Evolutionary conservation across 1,140 invertebrate genomes (phyloP).

Genomic region (Drosophila asahinai): DNA sequence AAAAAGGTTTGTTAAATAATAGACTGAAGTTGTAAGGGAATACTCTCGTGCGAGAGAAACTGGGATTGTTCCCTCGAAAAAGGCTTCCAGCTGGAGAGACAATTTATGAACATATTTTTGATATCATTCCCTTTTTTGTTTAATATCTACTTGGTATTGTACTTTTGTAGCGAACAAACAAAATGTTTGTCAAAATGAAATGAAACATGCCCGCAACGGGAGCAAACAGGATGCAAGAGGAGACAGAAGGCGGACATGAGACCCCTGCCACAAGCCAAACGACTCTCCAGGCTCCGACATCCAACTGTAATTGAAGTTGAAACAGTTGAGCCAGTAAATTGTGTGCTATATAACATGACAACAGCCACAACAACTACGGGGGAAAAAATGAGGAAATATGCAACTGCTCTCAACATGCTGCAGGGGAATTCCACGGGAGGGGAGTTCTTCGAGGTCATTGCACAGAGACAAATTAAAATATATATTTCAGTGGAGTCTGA

Average conservation of each 20-base stretch:
- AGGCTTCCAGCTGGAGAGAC: not conserved
- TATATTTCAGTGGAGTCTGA: not conserved
- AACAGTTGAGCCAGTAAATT: conserved; percentile 63
- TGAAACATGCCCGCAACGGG: conserved; percentile 47
- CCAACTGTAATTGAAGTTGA: conserved; percentile 61
- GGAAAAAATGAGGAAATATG: conserved; percentile 22
- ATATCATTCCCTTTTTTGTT: too few relatives aligned
- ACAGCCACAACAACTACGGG: conserved; percentile 28
- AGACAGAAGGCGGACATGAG: conserved; percentile 2
- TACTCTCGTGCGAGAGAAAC: too few relatives aligned
- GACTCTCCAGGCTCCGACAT: conserved; percentile 23
- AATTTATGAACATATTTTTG: conserved; percentile 9
- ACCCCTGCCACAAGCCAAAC: conserved; percentile 12
- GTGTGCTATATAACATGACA: conserved; percentile 49
- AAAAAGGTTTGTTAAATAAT: too few relatives aligned
- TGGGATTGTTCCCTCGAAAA: too few relatives aligned
- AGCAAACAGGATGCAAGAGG: not conserved
- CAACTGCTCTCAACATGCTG: conserved; percentile 8
- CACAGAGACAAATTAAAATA: not conserved
- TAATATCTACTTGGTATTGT: not conserved
- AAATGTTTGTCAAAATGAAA: conserved; percentile 57
- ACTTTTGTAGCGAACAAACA: conserved; percentile 32
- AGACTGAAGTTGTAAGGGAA: too few relatives aligned
- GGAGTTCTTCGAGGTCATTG: not conserved
- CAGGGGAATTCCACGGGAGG: not conserved